A percentile compares a stretch with the other conserved stretches of the same genome.
These are phyloP conservation scores for Pelusios castaneus DNA, from an alignment of 2,113 vertebrate genomes.

Conservation along the genomic window DNA sequence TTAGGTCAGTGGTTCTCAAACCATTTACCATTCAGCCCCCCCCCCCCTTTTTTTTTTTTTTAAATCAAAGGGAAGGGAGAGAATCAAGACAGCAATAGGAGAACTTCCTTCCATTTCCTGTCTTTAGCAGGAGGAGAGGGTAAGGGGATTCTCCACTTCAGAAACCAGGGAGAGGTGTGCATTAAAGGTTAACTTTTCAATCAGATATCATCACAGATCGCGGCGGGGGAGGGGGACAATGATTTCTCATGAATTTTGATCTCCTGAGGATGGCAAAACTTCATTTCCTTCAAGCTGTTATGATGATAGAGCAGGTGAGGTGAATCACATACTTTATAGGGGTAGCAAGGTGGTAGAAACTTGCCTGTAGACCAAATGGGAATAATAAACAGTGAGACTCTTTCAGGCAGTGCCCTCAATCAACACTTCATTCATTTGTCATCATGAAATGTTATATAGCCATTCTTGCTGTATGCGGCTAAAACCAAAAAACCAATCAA, in stretches of 20 bases:
- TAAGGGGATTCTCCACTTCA: background rate
- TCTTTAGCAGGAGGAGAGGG: background rate
- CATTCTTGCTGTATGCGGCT: background rate
- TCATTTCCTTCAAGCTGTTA: background rate
- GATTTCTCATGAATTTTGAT: background rate
- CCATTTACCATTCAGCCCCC: background rate
- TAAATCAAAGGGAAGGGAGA: background rate
- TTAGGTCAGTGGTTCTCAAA: background rate
- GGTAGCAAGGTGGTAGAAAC: background rate
- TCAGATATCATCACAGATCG: background rate
- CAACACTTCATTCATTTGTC: background rate
- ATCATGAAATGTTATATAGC: background rate
- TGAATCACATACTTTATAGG: too few relatives aligned
- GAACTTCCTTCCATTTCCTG: background rate
- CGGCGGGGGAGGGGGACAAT: background rate
- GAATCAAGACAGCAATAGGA: background rate
- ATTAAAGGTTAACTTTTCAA: background rate
- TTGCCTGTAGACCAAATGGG: background rate
- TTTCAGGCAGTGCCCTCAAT: background rate
- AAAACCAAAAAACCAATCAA: accelerated
- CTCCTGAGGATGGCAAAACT: background rate
- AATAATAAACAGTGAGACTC: accelerated
- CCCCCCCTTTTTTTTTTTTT: too few relatives aligned
- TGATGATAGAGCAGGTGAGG: background rate
- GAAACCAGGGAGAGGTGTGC: background rate